Base-by-base conservation (phyloP, 2,888 invertebrate species). In the Chrysolina haemoptera region DNA sequence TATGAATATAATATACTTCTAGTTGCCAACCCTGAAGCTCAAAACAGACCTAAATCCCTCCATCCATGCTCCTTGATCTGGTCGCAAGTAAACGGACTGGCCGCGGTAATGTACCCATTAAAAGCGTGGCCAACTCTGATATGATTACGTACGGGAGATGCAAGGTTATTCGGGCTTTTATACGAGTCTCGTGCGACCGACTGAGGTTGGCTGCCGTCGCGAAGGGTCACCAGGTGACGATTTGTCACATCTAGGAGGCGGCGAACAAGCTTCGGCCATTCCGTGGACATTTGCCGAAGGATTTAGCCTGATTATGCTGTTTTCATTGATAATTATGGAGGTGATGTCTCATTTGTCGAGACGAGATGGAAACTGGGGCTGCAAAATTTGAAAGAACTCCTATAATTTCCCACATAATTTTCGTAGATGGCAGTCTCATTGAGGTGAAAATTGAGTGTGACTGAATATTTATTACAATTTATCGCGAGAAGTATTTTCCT, bases 221-320 rank as follows among this genome's bases (percentile, higher is more conserved):
- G 84, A 86, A 86, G 85, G 88, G 88, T 87, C 88, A 87, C 88
- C 87, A 86, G 88, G 88, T 88, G 88, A 87, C 88, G 86, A 88
- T 88, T 88, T 88, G 88, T 88, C 88, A 88, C 87, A 86, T 86
- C 86, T 86, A 85, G 85, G 87, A 87, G 87, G 86, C 87, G 85
- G 82, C 84, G 84, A 86, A 88, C 88, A 88, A 85, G 88, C 84
- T 88, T 88, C 86, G 82, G 84, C 88, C 88, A 88, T 88, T 88
- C 88, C 85, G 79, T 81, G 85, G 85, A 83, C 86, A 80, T 80
- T 81, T 79, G 80, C 82, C 75, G 78, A 80, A 81, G 83, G 78
- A 79, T 81, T 82, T 76, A 72, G 75, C 76, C 68, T 78, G 80
- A 78, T 81, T 71, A 75, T 65, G 62, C 79, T 68, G 71, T 76